Conservation (phyloP, 1,140 invertebrate species). For the Pygmarrhopalites habei region DNA sequence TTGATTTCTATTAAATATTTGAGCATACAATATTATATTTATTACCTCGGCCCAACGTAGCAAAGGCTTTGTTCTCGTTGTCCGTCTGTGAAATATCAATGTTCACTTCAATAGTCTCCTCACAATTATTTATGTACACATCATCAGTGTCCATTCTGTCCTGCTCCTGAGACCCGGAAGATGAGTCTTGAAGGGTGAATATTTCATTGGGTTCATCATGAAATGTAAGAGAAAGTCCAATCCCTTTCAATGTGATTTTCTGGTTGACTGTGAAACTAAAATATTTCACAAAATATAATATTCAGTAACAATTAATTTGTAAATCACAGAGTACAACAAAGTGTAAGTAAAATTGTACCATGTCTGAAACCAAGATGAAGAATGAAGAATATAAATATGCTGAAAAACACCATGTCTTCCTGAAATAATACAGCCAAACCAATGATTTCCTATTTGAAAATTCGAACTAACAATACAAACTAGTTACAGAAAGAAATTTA, state of each 20-base stretch:
- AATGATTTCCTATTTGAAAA: no score
- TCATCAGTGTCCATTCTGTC: conserved; percentile 5
- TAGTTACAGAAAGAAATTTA: no score
- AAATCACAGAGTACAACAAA: not conserved
- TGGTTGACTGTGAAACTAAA: not conserved
- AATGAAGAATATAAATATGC: conserved; percentile 4
- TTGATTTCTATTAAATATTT: no score
- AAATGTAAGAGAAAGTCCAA: not conserved
- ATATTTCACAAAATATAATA: not conserved
- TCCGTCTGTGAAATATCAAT: conserved; percentile 3
- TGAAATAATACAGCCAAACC: no score
- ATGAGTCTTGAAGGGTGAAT: no score
- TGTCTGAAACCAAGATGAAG: not conserved
- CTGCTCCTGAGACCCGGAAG: not conserved
- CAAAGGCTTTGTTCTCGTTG: not conserved
- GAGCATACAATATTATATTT: no score
- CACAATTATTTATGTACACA: not conserved
- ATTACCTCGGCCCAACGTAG: no score
- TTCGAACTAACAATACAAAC: no score
- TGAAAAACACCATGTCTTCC: not conserved
- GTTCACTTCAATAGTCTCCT: conserved; percentile 1
- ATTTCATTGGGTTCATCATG: not conserved
- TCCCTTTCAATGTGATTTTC: not conserved
- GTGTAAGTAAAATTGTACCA: not conserved
- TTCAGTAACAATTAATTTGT: conserved; percentile 1